Evolutionary conservation across 2,797 vertebrate genomes (phyloP), one percentile per base, ranked within the genome.

Genomic region (Protosalanx chinensis): DNA sequence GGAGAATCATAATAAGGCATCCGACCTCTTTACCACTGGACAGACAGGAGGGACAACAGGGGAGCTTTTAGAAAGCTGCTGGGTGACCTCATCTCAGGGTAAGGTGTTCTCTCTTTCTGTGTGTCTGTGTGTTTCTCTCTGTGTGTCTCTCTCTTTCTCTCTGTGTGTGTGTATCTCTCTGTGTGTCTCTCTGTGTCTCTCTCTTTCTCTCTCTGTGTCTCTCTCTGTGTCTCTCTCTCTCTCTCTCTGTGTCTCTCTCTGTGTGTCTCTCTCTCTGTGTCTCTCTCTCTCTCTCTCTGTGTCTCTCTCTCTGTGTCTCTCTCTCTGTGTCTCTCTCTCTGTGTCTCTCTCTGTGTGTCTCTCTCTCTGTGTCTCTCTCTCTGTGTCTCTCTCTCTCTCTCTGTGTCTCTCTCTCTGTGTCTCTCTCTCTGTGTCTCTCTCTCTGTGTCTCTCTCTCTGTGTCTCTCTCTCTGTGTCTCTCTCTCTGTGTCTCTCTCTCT

Each of bases 1-100:
- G 56, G 20, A 46, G 13, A 71, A 82, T 84, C 75, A 83, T 77
- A 83, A 86, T 85, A 88, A 91, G 89, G 87, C 86, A 83, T 77
- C 62, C 41, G 72, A 86, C 81, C 87, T 84, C 83, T 77, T 85
- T 72, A 73, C 72, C 69, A 79, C 84, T 70, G 79, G 81, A 80
- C 76, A 76, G 70, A 82, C 80, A 84, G 79, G 77, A 73, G 61
- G 57, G n/a, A 64, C 62, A 58, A 66, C 68, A 64, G n/a, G 41
- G 68, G 41, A 76, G 61, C 61, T 63, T 63, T 63, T 75, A 79
- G 77, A 84, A 81, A 83, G 74, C 76, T 81, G 78, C 23, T 27
- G 23, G 23, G 84, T n/a, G 82, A 79, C 20, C 27, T 15, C 6
- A 30, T 27, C 58, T 12, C 8, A 27, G 23, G 23, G 23, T 27